Evolutionary conservation across 2,888 invertebrate species (phyloP).

Genomic region (Pandemis heparana): DNA sequence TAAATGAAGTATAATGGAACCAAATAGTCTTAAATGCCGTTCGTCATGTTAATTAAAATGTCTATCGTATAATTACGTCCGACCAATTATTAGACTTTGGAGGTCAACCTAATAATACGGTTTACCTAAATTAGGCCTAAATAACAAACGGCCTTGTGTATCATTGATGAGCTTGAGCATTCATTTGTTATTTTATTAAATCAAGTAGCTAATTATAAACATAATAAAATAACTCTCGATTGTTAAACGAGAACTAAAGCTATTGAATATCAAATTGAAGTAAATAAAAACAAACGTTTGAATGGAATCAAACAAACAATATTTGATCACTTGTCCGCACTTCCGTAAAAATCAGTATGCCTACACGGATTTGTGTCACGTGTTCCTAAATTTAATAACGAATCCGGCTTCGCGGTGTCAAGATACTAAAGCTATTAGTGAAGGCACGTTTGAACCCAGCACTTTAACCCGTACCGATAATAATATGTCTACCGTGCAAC

Average conservation of each 20-base stretch:
- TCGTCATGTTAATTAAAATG: too few species aligned
- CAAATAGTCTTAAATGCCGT: too few species aligned
- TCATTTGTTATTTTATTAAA: background rate
- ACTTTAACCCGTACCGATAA: background rate
- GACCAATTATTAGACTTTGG: too few species aligned
- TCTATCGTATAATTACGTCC: too few species aligned
- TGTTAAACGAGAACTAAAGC: background rate
- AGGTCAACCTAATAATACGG: too few species aligned
- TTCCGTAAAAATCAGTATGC: background rate
- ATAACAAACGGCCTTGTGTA: too few species aligned
- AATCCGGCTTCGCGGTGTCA: slow-evolving; percentile 35
- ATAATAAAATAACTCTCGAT: background rate
- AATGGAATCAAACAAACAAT: background rate
- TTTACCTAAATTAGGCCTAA: too few species aligned
- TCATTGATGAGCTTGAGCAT: too few species aligned
- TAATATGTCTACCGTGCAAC: background rate
- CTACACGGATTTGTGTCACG: slow-evolving; percentile 29
- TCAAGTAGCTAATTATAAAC: background rate
- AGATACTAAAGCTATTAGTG: slow-evolving; percentile 19
- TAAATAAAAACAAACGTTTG: background rate
- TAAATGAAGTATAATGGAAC: too few species aligned
- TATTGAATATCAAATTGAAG: background rate
- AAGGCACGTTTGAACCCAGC: slow-evolving; percentile 11
- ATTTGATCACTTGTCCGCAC: too few species aligned
- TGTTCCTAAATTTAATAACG: slow-evolving; percentile 9